Conservation (phyloP, 2,888 invertebrate genomes). For the Melanotus villosus region DNA sequence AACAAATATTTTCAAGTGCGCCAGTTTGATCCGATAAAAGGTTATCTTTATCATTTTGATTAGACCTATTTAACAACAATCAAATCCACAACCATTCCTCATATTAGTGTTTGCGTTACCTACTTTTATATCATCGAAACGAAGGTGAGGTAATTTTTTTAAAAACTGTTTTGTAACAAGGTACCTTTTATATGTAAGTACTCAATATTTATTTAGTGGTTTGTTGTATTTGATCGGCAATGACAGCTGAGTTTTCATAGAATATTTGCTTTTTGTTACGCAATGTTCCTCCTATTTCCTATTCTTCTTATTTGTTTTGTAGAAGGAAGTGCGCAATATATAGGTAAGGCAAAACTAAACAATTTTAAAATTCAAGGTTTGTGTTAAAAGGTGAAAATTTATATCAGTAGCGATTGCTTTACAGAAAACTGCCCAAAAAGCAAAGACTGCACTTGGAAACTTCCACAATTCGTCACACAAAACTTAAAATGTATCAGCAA, state of each 20-base stretch:
- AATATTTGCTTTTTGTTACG: neutral
- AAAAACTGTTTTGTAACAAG: neutral
- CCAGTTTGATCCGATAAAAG: conserved; percentile 9
- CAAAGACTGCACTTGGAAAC: neutral
- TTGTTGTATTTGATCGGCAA: neutral
- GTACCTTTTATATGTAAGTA: neutral
- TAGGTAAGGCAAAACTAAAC: neutral
- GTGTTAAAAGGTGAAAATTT: no score
- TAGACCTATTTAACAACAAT: neutral
- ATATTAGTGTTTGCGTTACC: neutral
- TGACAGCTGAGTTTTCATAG: no score
- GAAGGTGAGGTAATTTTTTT: neutral
- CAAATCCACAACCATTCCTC: neutral
- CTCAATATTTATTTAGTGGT: neutral
- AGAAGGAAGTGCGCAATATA: neutral
- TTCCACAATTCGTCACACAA: neutral
- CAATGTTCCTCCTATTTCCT: neutral
- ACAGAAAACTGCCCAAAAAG: conserved; percentile 18
- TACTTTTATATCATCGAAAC: conserved; percentile 9
- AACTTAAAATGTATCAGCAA: conserved; percentile 21
- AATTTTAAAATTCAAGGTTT: neutral
- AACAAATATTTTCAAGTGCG: no score
- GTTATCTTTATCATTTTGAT: neutral
- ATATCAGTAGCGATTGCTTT: no score
- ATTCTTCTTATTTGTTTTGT: neutral